A percentile compares a stretch with the other conserved stretches of the same genome.
Evolutionary conservation across 2,113 vertebrate species (phyloP).

Genomic region (Ginglymostoma cirratum): DNA sequence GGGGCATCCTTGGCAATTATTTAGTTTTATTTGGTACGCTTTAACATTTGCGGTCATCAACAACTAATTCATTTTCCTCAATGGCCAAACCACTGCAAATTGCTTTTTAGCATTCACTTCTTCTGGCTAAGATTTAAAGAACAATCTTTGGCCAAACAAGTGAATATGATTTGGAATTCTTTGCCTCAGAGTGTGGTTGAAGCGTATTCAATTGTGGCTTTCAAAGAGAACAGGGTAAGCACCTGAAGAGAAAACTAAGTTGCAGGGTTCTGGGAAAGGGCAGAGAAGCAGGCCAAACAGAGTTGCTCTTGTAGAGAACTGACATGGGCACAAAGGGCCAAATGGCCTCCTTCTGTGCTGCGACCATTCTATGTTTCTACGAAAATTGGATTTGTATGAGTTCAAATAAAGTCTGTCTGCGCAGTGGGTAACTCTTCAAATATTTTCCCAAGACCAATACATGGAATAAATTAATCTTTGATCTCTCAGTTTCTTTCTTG

Average conservation of each 20-base stretch:
- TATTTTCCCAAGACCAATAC: neutral
- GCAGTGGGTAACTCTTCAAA: neutral
- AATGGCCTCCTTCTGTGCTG: too few species aligned
- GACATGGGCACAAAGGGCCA: too few species aligned
- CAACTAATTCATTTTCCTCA: neutral
- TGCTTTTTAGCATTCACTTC: neutral
- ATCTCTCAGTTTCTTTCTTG: neutral
- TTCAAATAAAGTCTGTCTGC: neutral
- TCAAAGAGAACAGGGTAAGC: too few species aligned
- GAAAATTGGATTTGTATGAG: neutral
- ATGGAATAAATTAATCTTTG: constrained; percentile 18
- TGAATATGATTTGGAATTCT: too few species aligned
- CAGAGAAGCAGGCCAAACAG: neutral
- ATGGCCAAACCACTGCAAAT: neutral
- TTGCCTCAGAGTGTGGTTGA: too few species aligned
- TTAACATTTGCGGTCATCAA: neutral
- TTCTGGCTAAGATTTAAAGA: neutral
- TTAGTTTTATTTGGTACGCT: neutral
- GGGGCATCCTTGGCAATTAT: neutral
- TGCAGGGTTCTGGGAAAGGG: neutral
- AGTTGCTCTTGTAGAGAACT: neutral
- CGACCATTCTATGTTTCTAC: neutral
- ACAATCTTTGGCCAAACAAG: neutral
- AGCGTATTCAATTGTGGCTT: too few species aligned
- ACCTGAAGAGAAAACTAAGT: too few species aligned